A percentile compares a stretch with the other conserved stretches of the same genome.
Evolutionary conservation across 1,140 invertebrate genomes (phyloP).

Genomic region (Lasaia peninsularis): DNA sequence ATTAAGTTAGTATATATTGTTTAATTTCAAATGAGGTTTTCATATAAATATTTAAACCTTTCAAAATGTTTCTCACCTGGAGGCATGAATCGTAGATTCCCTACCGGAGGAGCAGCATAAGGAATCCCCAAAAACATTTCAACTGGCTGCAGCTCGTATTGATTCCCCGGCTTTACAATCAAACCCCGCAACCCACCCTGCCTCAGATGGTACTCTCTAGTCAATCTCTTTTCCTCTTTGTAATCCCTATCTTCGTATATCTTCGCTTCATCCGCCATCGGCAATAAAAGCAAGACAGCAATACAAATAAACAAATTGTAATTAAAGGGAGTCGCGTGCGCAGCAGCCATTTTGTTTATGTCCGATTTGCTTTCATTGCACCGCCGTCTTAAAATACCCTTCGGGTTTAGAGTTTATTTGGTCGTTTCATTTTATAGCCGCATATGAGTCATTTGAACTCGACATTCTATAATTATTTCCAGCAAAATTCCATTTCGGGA

Average conservation of each 20-base stretch:
- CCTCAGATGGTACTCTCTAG: slow-evolving; percentile 74
- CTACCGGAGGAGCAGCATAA: slow-evolving; percentile 93
- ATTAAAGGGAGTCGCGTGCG: slow-evolving; percentile 60
- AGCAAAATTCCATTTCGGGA: not conserved
- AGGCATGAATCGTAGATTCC: slow-evolving; percentile 91
- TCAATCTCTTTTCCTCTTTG: slow-evolving; percentile 60
- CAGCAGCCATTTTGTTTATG: slow-evolving; percentile 64
- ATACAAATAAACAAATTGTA: slow-evolving; percentile 72
- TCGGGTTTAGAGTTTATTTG: slow-evolving; percentile 42
- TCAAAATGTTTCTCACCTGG: slow-evolving; percentile 77
- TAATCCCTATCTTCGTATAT: slow-evolving; percentile 51
- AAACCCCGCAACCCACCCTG: slow-evolving; percentile 79
- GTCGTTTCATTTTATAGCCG: slow-evolving; percentile 34
- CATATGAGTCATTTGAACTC: slow-evolving; percentile 45
- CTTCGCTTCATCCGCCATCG: slow-evolving; percentile 55
- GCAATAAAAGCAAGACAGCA: slow-evolving; percentile 60
- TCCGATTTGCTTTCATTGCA: slow-evolving; percentile 56
- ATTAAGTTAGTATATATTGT: not conserved
- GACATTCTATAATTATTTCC: slow-evolving; percentile 15
- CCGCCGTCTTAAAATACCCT: slow-evolving; percentile 55
- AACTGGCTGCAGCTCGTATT: slow-evolving; percentile 75
- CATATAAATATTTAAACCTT: not conserved
- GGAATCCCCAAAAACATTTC: slow-evolving; percentile 88
- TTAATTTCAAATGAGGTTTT: too few relatives aligned
- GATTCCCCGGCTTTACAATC: slow-evolving; percentile 77